phyloP scores from a whole-genome alignment of 2,888 invertebrate species.

The Brachyptera risi region DNA sequence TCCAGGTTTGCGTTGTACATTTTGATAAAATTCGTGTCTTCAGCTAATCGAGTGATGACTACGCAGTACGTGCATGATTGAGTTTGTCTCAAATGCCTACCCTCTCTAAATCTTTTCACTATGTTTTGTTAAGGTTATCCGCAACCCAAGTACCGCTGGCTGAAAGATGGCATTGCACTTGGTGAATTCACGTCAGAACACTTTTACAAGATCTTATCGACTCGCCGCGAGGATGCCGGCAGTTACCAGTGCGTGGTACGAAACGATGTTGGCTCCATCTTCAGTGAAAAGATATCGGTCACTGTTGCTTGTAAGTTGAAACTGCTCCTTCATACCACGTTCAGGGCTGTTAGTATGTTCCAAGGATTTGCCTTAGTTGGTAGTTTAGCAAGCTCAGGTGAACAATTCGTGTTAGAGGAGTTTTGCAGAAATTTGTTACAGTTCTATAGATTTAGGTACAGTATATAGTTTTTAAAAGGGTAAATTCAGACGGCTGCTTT shows the following conservation, averaged over 20 bases:
- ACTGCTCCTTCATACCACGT: too few relatives aligned
- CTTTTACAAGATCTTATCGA: constrained; percentile 78
- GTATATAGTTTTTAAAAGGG: neutral
- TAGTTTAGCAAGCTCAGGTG: too few relatives aligned
- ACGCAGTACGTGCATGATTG: neutral
- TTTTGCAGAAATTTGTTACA: too few relatives aligned
- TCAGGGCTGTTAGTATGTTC: too few relatives aligned
- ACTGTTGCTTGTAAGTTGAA: constrained; percentile 91
- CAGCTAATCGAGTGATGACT: neutral
- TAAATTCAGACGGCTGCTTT: neutral
- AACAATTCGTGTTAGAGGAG: too few relatives aligned
- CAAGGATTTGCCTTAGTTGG: too few relatives aligned
- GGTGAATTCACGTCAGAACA: constrained; percentile 77
- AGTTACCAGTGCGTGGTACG: constrained; percentile 89
- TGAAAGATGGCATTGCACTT: constrained; percentile 77
- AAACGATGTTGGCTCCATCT: constrained; percentile 87
- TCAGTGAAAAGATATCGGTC: constrained; percentile 85
- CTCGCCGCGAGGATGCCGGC: constrained; percentile 79
- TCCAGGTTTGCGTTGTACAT: too few relatives aligned
- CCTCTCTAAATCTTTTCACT: too few relatives aligned
- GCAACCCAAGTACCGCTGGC: constrained; percentile 89
- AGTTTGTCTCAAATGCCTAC: too few relatives aligned
- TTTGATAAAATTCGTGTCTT: too few relatives aligned
- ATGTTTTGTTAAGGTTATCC: constrained; percentile 68
- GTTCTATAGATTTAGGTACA: neutral